Base-by-base conservation (phyloP, 1,140 invertebrate species). In the Battus philenor region DNA sequence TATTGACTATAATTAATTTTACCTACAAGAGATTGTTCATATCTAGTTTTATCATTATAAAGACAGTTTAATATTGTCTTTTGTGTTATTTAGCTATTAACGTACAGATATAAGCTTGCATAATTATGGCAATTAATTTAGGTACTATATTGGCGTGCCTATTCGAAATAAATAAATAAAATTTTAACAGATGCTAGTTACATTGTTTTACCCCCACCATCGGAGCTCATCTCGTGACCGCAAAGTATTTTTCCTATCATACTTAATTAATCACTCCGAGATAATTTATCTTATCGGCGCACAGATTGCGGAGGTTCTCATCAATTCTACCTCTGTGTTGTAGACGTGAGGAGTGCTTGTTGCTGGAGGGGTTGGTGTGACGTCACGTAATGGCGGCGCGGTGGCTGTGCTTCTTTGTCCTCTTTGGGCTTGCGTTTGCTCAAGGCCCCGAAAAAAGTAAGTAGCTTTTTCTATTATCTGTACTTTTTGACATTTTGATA, bases 361-460 rank as follows among this genome's bases (percentile, higher is more conserved):
- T 24, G 34, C 34, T 38, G 34, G 34, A 38, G n/a, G 49, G 16
- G 12, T 26, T 29, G 18, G 18, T 20, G 50, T 62, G 58, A 59
- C 55, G 63, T 67, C 52, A 65, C 57, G 48, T 47, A 20, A 67
- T 76, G 68, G 56, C 47, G 45, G 49, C 38, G 26, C 65, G 67
- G 61, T 53, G 50, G 48, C 22, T 63, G 45, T 48, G 51, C 29
- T 30, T 65, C 2, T 10, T 72, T 16, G 62, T 61, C 44, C 49
- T 76, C 4, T 9, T 68, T n/a, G 64, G 62, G 3, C 15, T 71
- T 3, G 61, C 47, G 3, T 30, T 49, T 6, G 75, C 63, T 1
- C 78, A 82, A 47, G 75, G 73, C 15, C 71, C 73, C n/a, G 78
- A 82, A 27, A 77, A 77, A 68, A 55, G 78, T 82, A 43, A 79